These are phyloP conservation scores for Lumbricus terrestris DNA, from an alignment of 2,888 invertebrate species.

Conservation along the genomic window DNA sequence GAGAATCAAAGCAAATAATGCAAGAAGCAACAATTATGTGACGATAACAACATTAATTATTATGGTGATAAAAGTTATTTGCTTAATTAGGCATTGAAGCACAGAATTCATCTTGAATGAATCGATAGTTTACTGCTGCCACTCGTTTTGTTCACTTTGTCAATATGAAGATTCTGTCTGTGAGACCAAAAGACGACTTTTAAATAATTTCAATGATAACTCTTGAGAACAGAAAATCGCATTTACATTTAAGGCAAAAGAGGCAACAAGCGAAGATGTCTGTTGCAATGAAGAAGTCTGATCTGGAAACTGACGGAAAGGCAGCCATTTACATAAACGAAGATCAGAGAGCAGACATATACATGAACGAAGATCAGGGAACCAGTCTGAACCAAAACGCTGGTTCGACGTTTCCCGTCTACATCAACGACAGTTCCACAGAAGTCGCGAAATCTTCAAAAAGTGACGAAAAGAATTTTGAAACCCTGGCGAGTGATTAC, in stretches of 20 bases:
- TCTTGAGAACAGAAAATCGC: too few species aligned
- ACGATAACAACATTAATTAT: too few species aligned
- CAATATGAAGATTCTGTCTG: too few species aligned
- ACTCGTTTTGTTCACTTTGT: too few species aligned
- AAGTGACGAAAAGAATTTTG: not conserved
- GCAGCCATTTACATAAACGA: not conserved
- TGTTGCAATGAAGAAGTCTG: not conserved
- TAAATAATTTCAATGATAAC: too few species aligned
- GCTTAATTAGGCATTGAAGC: too few species aligned
- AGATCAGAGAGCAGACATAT: not conserved
- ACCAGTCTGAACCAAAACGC: not conserved
- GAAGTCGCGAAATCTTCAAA: not conserved
- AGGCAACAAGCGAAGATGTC: not conserved
- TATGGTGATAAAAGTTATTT: too few species aligned
- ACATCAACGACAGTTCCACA: not conserved
- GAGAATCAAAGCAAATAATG: too few species aligned
- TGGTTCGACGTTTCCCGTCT: not conserved
- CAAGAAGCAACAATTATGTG: too few species aligned
- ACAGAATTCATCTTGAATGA: not conserved
- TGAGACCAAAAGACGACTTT: too few species aligned
- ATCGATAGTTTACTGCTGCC: not conserved
- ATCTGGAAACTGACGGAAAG: not conserved
- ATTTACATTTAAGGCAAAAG: not conserved
- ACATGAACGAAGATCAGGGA: not conserved
- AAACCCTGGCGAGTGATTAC: not conserved